Base-by-base conservation (phyloP, 2,888 invertebrate species). In the Endomychus coccineus region DNA sequence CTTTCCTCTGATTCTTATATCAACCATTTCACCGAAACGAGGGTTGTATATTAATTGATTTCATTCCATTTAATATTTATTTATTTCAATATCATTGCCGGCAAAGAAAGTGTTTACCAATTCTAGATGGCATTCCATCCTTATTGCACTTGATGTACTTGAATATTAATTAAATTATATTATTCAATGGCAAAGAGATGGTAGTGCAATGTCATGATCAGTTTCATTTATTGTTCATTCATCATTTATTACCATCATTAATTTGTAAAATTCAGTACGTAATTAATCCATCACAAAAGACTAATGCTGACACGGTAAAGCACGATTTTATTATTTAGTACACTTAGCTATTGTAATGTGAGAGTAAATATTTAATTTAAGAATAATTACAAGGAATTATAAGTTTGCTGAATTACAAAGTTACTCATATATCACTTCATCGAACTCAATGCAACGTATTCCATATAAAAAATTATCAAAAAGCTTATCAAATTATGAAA, bases 1-100 rank as follows among this genome's bases (percentile, higher is more conserved):
- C 59, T 60, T 62, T 61, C 59, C 55, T 56, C 52, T 54, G 49
- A 52, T 52, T 59, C 59, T 59, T 62, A 62, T 62, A 62, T 43
- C 42, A 44, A 46, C 37, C 16, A 45, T 54, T 51, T 52, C 43
- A 38, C 40, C 16, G 13, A 45, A 40, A 56, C 60, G 57, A 56
- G 55, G 49, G 51, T 50, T 54, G 61, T 51, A 55, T 60, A 42
- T 52, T 49, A 59, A 61, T 46, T 41, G 51, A 42, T 37, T 45
- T 31, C 32, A 36, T 39, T 39, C 43, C 49, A 37, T 48, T 54
- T 54, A 57, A 55, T 55, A 53, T 55, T 56, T 48, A 54, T 54
- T 44, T 46, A 44, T 46, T 43, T 46, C 48, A 49, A 52, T 49
- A 52, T 42, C 50, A 52, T 43, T 52, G 49, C 35, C 28, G 33